These are phyloP conservation scores for Patiria miniata DNA, from an alignment of 35 echinoderm and acorn worm species.

Conservation along the genomic window DNA sequence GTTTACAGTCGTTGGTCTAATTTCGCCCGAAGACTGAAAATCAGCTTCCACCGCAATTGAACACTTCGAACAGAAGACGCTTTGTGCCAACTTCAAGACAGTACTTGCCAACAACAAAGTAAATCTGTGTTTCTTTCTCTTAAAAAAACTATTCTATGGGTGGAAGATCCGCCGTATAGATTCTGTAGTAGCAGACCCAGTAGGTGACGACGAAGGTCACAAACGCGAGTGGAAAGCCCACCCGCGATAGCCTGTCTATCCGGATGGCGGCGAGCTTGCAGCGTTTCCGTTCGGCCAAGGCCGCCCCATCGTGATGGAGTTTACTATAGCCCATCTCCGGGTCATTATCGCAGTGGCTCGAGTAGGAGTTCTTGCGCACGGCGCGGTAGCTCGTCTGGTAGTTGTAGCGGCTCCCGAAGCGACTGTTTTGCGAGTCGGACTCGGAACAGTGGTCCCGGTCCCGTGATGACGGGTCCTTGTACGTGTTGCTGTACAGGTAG, in stretches of 20 bases:
- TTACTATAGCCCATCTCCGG: constrained; percentile 8
- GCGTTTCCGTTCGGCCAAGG: neutral
- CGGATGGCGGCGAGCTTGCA: constrained; percentile 68
- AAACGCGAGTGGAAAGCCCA: constrained; percentile 64
- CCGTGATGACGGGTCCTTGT: neutral
- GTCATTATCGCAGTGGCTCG: constrained; percentile 9
- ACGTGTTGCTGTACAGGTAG: neutral
- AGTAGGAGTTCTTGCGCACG: constrained; percentile 39
- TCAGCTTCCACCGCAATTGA: too few species aligned
- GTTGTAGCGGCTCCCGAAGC: constrained; percentile 60
- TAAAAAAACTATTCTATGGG: too few species aligned
- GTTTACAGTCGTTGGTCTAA: too few species aligned
- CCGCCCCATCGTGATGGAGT: constrained; percentile 33
- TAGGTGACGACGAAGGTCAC: constrained; percentile 52
- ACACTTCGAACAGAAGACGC: too few species aligned
- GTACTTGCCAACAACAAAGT: too few species aligned
- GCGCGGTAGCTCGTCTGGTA: constrained; percentile 73
- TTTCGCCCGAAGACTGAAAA: too few species aligned
- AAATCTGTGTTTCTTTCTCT: too few species aligned
- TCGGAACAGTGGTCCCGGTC: neutral
- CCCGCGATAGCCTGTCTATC: constrained; percentile 69
- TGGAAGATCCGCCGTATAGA: neutral
- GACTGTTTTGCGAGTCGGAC: constrained; percentile 40
- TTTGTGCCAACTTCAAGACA: too few species aligned
- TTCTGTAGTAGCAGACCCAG: constrained; percentile 57